Conservation (phyloP, 2,888 invertebrate species). For the Boloria selene region DNA sequence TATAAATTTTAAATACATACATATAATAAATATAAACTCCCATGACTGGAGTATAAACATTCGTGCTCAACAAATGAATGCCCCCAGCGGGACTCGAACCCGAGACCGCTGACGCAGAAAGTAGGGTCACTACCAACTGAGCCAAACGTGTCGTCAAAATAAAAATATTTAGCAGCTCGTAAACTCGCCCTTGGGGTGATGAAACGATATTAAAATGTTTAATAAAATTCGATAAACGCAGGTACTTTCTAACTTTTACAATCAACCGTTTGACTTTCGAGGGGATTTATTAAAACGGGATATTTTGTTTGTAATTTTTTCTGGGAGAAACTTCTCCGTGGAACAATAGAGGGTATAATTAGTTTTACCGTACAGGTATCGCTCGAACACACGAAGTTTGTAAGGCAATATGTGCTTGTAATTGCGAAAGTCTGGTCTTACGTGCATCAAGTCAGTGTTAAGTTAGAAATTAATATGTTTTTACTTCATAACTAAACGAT, state of each 20-base stretch:
- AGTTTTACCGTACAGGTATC: slow-evolving; percentile 14
- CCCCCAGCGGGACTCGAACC: too few relatives aligned
- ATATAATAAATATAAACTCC: too few relatives aligned
- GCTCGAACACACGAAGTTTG: slow-evolving; percentile 15
- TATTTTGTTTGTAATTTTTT: slow-evolving; percentile 32
- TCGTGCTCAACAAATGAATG: too few relatives aligned
- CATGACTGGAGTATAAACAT: too few relatives aligned
- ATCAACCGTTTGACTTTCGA: slow-evolving; percentile 42
- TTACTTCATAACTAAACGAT: background rate
- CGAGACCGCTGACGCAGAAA: too few relatives aligned
- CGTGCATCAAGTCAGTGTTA: background rate
- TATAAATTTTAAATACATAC: too few relatives aligned
- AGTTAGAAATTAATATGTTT: background rate
- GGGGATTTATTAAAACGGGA: slow-evolving; percentile 41
- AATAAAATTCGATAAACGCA: slow-evolving; percentile 35
- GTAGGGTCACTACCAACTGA: too few relatives aligned
- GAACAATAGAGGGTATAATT: slow-evolving; percentile 21
- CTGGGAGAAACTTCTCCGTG: slow-evolving; percentile 10
- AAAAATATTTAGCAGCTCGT: background rate
- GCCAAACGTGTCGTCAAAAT: too few relatives aligned
- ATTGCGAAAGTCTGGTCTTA: slow-evolving; percentile 11
- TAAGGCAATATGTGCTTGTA: slow-evolving; percentile 21
- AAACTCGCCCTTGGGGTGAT: background rate
- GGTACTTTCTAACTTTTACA: slow-evolving; percentile 38
- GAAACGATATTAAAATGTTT: slow-evolving; percentile 17